phyloP scores from a whole-genome alignment of 2,797 vertebrate genomes.

The Varecia variegata region DNA sequence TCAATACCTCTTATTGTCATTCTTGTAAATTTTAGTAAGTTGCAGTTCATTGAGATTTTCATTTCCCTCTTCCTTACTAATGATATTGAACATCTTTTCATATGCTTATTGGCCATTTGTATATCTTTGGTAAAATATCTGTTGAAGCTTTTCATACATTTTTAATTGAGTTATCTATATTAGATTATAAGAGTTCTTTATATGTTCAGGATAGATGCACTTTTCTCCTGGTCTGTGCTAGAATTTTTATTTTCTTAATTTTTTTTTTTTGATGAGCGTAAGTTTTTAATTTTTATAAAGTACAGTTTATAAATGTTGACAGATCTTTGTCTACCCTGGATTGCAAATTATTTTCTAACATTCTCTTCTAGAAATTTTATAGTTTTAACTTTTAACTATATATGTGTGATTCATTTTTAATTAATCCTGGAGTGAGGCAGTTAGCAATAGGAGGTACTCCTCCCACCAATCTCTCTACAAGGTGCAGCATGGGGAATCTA shows the following conservation, averaged over 20 bases:
- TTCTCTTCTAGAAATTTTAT: neutral
- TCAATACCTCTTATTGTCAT: neutral
- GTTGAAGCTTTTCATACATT: neutral
- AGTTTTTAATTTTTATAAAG: neutral
- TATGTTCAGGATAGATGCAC: neutral
- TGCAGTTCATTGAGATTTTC: neutral
- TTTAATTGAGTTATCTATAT: neutral
- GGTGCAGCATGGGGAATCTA: neutral
- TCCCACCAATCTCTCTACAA: neutral
- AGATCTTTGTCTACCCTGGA: neutral
- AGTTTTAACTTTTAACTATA: neutral
- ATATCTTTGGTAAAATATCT: neutral
- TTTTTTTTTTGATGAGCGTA: neutral
- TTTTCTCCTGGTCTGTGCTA: neutral
- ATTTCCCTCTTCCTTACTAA: neutral
- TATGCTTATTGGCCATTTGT: neutral
- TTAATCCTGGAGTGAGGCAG: neutral
- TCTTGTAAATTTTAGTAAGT: neutral
- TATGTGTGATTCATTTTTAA: neutral
- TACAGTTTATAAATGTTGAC: neutral
- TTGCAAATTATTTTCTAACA: neutral
- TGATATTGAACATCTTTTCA: neutral
- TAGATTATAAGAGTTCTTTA: neutral
- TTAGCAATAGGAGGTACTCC: neutral
- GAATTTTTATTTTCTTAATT: neutral